Base-by-base conservation (phyloP, 1,140 invertebrate species). In the Chlorops oryzae region DNA sequence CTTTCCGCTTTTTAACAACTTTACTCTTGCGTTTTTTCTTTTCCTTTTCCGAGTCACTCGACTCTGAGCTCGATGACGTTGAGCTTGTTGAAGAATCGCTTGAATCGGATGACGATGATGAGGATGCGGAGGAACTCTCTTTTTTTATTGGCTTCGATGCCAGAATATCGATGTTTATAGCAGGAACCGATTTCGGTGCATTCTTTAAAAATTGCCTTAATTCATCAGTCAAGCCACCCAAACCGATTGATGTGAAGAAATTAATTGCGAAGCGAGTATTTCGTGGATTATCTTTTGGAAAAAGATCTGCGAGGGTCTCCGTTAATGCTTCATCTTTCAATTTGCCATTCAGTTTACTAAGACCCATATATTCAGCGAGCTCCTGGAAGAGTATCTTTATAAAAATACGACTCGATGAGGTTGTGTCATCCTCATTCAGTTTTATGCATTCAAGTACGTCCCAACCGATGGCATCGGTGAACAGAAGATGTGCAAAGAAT, bases 191-290 rank as follows among this genome's bases (percentile, higher is more conserved):
- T 38, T 90, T 92, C 2, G 88, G 85, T 59, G 85, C 80, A 61
- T 80, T 81, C 69, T 94, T 95, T 28, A 96, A 75, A 77, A 95
- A 91, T 63, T 94, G 90, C 48, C 93, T 74, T 13, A 97, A 74
- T 62, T 93, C 92, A 78, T 96, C 91, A 0, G 96, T 99, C 1
- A 99, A 74, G 1, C 94, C 95, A 48, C 96, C 96, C 17, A 99
- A 77, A 59, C 96, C 96, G 72, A 98, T 98, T 1, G 94, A 93
- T 0, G 96, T 99, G 68, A 99, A 99, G 74, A 98, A 99, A 67
- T 99, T 99, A 39, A 99, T 99, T 1, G 96, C 90, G 77, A 99
- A 99, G 63, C 96, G 77, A 0, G 95, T 98, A 72, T 99, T 95
- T 64, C 90, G 86, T 0, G 96, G 95, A 77, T 97, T 89, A 72